Evolutionary conservation across 2,113 vertebrate genomes (phyloP), one percentile per base, ranked within the genome.

Genomic region (Mesitornis unicolor): DNA sequence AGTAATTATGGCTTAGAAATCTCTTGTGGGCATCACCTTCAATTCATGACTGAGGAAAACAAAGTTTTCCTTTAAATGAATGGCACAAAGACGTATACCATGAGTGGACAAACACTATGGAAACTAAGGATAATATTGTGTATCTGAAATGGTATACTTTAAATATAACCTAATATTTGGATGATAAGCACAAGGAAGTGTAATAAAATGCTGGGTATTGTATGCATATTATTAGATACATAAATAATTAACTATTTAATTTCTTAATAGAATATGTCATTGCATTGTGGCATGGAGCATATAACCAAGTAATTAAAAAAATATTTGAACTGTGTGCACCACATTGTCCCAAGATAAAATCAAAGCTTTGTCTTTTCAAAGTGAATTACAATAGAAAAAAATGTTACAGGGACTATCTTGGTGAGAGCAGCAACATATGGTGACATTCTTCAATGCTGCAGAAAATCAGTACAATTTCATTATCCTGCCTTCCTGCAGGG

Each of bases 401-500:
- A 36, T 5, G 2, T 87, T 79, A 54, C 70, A 59, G n/a, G 13
- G 33, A 59, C 59, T 78, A 7, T 77, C 84, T 75, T n/a, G 4
- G 43, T 71, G 33, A 74, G 63, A 87, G 53, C 45, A 61, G 84
- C 57, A 89, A 68, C 1, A 2, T 60, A 40, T 19, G 38, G 60
- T 84, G 85, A 84, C 83, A 88, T 94, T 89, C 77, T 87, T 90
- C 83, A 76, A 56, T 70, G 57, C 57, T 79, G 59, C 81, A 87
- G 89, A 96, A 95, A 95, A 93, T 95, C 91, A 83, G 92, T 79
- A 67, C 89, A 87, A 89, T 90, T 92, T 84, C 91, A 82, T 96
- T 97, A 91, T 26, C 17, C 14, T 89, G 86, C 56, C 59, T 89
- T 80, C 84, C 96, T 87, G 87, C 81, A 74, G 76, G 70, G 89